phyloP scores from a whole-genome alignment of 2,113 vertebrate genomes.

The Ardeotis arabs region DNA sequence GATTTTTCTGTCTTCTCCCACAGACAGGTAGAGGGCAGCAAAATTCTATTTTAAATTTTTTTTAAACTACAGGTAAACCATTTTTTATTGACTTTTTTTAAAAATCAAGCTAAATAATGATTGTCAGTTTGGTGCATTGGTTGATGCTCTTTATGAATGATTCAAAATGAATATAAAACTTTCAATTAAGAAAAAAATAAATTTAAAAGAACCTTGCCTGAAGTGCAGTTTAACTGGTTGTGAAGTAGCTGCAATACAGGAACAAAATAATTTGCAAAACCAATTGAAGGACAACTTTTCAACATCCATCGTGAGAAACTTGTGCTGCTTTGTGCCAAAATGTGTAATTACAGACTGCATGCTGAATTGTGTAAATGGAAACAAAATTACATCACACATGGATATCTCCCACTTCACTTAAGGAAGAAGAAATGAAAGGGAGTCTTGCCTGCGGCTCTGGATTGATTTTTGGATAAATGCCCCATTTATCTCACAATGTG shows the following conservation, averaged over 20 bases:
- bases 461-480: slow-evolving; percentile 56
- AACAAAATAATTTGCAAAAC: not conserved
- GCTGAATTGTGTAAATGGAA: not conserved
- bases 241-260: not conserved
- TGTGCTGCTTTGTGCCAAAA: not conserved
- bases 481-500: not conserved
- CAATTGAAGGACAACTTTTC: not conserved
- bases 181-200: not conserved
- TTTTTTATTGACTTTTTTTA: not conserved
- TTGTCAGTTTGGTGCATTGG: not conserved
- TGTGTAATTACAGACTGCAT: not conserved
- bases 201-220: not conserved
- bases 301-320: not conserved
- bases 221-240: not conserved
- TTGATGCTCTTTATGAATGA: not conserved
- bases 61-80: not conserved
- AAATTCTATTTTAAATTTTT: slow-evolving; percentile 39
- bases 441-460: not conserved
- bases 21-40: slow-evolving; percentile 76
- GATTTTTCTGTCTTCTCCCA: not conserved
- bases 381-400: not conserved
- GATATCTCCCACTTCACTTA: not conserved
- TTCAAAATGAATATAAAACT: not conserved
- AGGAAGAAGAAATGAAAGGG: not conserved
- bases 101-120: not conserved